Evolutionary conservation across 2,797 vertebrate species (phyloP).

Genomic region (Pygocentrus nattereri): DNA sequence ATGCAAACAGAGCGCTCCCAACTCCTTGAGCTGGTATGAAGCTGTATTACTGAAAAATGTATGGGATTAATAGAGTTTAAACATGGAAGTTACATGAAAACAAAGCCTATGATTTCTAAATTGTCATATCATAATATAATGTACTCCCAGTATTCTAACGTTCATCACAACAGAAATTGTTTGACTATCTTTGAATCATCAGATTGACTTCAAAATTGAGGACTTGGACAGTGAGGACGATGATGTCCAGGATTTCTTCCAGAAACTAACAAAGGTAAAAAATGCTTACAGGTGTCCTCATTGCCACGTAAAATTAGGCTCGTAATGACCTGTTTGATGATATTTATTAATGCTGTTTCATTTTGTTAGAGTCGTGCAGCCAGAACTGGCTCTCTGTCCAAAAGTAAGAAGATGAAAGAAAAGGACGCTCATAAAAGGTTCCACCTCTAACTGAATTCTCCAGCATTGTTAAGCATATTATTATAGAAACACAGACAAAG

Average conservation of each 20-base stretch:
- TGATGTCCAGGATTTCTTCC: neutral
- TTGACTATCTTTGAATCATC: neutral
- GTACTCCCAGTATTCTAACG: no score
- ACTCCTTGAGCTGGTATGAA: neutral
- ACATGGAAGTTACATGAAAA: neutral
- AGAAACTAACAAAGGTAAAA: neutral
- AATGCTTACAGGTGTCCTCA: neutral
- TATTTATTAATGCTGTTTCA: neutral
- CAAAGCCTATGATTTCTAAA: neutral
- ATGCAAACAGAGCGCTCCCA: neutral
- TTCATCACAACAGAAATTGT: no score
- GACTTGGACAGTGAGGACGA: constrained; percentile 8
- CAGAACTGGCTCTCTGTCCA: neutral
- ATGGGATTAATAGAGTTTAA: neutral
- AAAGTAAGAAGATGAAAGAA: neutral
- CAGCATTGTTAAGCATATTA: no score
- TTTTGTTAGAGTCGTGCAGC: neutral
- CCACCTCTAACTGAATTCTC: neutral
- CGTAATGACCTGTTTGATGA: neutral
- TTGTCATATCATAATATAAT: no score
- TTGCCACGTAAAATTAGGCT: neutral
- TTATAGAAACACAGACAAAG: no score
- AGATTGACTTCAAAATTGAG: constrained; percentile 2
- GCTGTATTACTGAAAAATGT: neutral
- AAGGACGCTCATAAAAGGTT: neutral